phyloP scores from a whole-genome alignment of 2,113 vertebrate genomes.

The Crotophaga sulcirostris region DNA sequence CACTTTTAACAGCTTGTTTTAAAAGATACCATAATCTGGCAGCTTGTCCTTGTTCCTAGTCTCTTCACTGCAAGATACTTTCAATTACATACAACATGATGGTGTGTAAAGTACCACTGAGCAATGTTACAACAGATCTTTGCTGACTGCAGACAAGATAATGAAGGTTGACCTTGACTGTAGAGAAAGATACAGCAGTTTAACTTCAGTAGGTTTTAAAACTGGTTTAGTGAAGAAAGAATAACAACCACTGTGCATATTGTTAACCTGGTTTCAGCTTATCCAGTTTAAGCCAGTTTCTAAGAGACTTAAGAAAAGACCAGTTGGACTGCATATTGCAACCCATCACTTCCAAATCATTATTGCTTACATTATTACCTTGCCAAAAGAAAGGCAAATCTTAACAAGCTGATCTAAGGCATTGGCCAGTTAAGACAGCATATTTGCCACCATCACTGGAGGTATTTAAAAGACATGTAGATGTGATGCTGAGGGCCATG shows the following conservation, averaged over 20 bases:
- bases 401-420: not conserved
- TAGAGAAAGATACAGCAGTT: not conserved
- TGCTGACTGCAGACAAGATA: not conserved
- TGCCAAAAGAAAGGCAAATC: not conserved
- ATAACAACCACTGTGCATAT: not conserved
- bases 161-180: not conserved
- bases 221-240: not conserved
- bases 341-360: not conserved
- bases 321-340: not conserved
- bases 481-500: no score
- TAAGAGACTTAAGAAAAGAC: not conserved
- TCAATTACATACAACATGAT: not conserved
- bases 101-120: not conserved
- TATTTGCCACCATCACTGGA: not conserved
- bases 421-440: not conserved
- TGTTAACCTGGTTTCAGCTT: not conserved
- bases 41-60: not conserved
- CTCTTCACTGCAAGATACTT: not conserved
- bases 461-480: no score
- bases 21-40: not conserved
- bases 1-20: not conserved
- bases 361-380: not conserved
- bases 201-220: not conserved
- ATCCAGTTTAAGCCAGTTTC: not conserved
- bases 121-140: not conserved